Percentiles rank a stretch among this genome's conserved stretches.
phyloP scores from a whole-genome alignment of 2,797 vertebrate genomes.

The Peromyscus attwateri region DNA sequence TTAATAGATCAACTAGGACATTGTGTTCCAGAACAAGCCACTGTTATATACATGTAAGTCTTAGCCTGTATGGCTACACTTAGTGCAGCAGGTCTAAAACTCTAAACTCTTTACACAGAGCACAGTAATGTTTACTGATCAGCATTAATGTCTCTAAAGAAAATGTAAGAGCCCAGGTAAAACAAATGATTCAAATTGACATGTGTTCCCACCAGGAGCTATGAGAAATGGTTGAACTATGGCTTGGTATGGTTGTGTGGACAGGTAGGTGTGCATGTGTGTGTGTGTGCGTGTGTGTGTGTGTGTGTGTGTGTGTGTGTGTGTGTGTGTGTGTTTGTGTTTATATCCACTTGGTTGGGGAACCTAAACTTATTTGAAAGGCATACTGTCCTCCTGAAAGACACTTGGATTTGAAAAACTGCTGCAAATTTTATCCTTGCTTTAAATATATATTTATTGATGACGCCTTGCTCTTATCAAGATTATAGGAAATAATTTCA shows the following conservation, averaged over 20 bases:
- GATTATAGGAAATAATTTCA: slow-evolving; percentile 14
- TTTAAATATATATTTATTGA: slow-evolving; percentile 12
- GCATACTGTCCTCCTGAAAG: background rate
- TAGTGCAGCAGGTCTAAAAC: background rate
- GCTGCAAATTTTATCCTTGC: background rate
- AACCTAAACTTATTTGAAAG: background rate
- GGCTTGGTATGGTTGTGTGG: background rate
- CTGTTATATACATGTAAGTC: background rate
- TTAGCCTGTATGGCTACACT: background rate
- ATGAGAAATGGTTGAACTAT: background rate
- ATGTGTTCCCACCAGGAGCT: background rate
- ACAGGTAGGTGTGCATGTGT: background rate
- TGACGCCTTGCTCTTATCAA: background rate
- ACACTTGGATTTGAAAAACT: background rate
- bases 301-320: background rate
- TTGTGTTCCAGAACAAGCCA: background rate
- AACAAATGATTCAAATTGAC: slow-evolving; percentile 8
- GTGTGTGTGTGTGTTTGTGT: background rate
- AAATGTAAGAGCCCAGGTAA: background rate
- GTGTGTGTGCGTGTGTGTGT: background rate
- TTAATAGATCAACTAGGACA: slow-evolving; percentile 17
- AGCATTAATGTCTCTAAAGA: slow-evolving; percentile 42
- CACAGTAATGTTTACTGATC: background rate
- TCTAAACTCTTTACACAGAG: slow-evolving; percentile 16
- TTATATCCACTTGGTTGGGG: background rate